Conservation (phyloP, 2,797 vertebrate genomes). For the Perodicticus potto region DNA sequence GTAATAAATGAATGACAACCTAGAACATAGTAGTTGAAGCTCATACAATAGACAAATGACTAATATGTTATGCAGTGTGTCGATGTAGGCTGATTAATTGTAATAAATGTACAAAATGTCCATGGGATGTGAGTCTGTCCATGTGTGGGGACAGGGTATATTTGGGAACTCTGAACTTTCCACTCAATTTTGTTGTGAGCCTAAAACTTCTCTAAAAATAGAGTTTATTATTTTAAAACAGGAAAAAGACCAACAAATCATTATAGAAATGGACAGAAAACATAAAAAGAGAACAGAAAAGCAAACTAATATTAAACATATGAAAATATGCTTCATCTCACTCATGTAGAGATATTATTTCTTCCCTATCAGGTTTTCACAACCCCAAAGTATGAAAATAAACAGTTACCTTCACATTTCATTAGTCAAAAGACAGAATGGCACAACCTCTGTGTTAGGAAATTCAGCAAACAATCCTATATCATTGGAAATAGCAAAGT, state of each 20-base stretch:
- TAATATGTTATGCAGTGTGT: neutral
- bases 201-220: neutral
- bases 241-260: neutral
- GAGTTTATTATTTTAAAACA: neutral
- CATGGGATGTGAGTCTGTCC: neutral
- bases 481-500: neutral
- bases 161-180: neutral
- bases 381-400: neutral
- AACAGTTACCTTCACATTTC: neutral
- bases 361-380: neutral
- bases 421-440: neutral
- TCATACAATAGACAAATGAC: neutral
- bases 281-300: neutral
- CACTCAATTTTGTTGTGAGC: neutral
- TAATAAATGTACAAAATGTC: neutral
- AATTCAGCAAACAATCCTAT: neutral
- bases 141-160: neutral
- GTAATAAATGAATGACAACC: neutral
- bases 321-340: neutral
- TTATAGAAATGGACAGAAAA: neutral
- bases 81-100: neutral
- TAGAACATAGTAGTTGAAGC: neutral
- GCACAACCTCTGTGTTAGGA: neutral
- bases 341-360: neutral
- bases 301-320: neutral